Evolutionary conservation across 2,888 invertebrate genomes (phyloP).

Genomic region (Pheosia tremula): DNA sequence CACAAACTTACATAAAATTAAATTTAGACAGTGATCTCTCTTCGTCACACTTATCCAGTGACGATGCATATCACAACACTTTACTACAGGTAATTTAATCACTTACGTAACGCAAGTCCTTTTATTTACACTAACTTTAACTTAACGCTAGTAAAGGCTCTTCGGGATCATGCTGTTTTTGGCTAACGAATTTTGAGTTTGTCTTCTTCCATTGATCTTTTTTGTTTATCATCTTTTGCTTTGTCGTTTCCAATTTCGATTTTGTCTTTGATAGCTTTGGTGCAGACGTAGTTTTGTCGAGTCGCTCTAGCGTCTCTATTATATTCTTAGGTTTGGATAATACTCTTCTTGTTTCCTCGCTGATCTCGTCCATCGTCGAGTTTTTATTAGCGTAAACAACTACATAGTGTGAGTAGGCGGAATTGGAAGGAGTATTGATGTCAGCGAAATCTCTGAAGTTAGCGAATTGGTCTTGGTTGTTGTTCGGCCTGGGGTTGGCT

Average conservation of each 20-base stretch:
- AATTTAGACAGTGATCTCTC: slow-evolving; percentile 68
- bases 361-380: slow-evolving; percentile 84
- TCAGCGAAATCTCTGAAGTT: slow-evolving; percentile 96
- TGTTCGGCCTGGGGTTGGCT: slow-evolving; percentile 89
- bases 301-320: slow-evolving; percentile 90
- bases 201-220: slow-evolving; percentile 78
- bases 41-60: slow-evolving; percentile 54
- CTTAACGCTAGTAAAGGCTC: slow-evolving; percentile 88
- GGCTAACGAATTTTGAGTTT: slow-evolving; percentile 64
- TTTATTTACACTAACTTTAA: slow-evolving; percentile 78
- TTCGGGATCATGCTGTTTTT: slow-evolving; percentile 77
- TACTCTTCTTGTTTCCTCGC: slow-evolving; percentile 71
- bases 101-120: slow-evolving; percentile 77
- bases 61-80: slow-evolving; percentile 45
- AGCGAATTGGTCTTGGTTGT: slow-evolving; percentile 93
- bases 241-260: slow-evolving; percentile 85
- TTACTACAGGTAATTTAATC: slow-evolving; percentile 58
- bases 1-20: slow-evolving; percentile 54
- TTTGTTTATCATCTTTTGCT: slow-evolving; percentile 69
- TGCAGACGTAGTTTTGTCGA: slow-evolving; percentile 85
- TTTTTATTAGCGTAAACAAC: slow-evolving; percentile 94
- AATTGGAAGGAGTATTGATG: slow-evolving; percentile 92
- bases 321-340: slow-evolving; percentile 90
- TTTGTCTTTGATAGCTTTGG: slow-evolving; percentile 86
- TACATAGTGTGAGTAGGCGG: slow-evolving; percentile 92